Conservation (phyloP, 2,113 vertebrate genomes). For the Eudyptes chrysolophus region DNA sequence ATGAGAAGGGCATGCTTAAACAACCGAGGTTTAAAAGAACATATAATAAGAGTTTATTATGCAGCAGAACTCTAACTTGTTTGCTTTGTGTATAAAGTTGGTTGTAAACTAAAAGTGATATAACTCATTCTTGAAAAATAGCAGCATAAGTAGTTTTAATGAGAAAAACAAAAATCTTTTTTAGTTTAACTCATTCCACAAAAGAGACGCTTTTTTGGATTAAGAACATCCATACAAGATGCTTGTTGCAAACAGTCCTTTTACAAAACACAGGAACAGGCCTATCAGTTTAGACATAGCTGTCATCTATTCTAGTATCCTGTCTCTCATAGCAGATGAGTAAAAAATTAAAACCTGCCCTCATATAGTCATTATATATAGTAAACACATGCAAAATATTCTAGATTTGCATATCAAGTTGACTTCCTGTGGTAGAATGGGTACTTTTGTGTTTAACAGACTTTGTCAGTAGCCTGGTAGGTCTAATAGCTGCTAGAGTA, state of each 20-base stretch:
- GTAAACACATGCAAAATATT: neutral
- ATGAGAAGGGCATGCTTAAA: neutral
- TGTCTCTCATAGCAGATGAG: neutral
- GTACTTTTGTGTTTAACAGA: neutral
- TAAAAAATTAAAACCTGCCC: neutral
- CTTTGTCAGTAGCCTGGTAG: neutral
- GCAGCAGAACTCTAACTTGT: neutral
- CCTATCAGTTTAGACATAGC: neutral
- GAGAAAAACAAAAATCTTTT: neutral
- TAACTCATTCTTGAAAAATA: neutral
- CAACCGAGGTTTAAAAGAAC: neutral
- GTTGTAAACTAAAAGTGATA: neutral
- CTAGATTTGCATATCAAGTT: neutral
- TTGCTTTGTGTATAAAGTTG: neutral
- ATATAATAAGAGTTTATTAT: neutral
- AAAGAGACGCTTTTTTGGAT: neutral
- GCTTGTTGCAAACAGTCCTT: neutral
- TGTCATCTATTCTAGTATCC: neutral
- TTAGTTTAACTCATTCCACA: neutral
- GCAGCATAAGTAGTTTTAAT: neutral
- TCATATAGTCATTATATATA: neutral
- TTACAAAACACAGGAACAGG: neutral
- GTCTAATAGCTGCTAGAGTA: neutral
- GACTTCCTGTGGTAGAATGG: neutral
- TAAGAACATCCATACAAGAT: neutral